Base-by-base conservation (phyloP, 2,888 invertebrate species). In the Sinotaia quadrata region DNA sequence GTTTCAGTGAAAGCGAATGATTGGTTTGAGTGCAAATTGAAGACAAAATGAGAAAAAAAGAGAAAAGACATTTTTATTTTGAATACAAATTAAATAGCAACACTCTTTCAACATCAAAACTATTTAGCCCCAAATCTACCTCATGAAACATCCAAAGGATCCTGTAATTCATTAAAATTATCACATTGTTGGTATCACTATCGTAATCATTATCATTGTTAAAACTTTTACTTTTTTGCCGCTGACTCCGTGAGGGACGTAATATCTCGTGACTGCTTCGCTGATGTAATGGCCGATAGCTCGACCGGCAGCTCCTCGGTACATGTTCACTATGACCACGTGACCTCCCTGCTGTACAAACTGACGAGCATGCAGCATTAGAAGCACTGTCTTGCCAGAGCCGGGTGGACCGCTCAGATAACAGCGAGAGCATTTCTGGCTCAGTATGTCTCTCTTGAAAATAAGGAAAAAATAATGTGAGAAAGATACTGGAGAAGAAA, bases 401-500 rank as follows among this genome's bases (percentile, higher is more conserved):
- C 73, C 73, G 18, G 73, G 73, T 0, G 73, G 73, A 2, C 73
- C 73, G 61, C 68, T 66, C 1, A 73, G 66, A 21, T 73, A 73
- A 7, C 73, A 41, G 10, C 65, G 21, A 18, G 54, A 31, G 29
- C 65, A 65, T 2, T 41, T 41, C 33, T 51, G 27, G 29, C 41
- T 37, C 31, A 65, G 47, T 7, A 65, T 56, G 0, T 54, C 37
- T n/a, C 44, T n/a, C 65, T 65, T n/a, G n/a, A n/a, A n/a, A n/a
- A n/a, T n/a, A n/a, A n/a, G n/a, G n/a, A n/a, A n/a, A n/a, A n/a
- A n/a, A n/a, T n/a, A n/a, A n/a, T n/a, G n/a, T n/a, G n/a, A n/a
- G n/a, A n/a, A n/a, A n/a, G n/a, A n/a, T n/a, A n/a, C n/a, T n/a
- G n/a, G n/a, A n/a, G n/a, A n/a, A n/a, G n/a, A n/a, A n/a, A n/a